Evolutionary conservation across 2,797 vertebrate genomes (phyloP).

Genomic region (Amazonetta brasiliensis): DNA sequence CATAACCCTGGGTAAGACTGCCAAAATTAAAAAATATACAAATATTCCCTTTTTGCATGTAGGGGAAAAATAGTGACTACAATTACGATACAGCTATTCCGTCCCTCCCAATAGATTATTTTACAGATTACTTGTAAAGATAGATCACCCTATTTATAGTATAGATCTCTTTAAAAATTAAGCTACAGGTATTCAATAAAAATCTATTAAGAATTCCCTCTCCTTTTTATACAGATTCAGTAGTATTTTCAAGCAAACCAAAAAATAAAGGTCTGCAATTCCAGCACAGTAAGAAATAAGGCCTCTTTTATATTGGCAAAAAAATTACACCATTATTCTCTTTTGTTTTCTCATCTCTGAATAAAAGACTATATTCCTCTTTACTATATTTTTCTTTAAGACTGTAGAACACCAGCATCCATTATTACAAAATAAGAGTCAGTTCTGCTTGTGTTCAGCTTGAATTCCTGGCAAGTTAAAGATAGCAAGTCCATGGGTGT

Average conservation of each 20-base stretch:
- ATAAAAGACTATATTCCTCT: conserved; percentile 83
- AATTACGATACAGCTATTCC: conserved; percentile 68
- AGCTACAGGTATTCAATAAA: conserved; percentile 83
- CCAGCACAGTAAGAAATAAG: conserved; percentile 95
- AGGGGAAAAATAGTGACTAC: conserved; percentile 74
- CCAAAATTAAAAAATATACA: conserved; percentile 79
- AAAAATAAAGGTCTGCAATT: conserved; percentile 81
- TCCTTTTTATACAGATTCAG: conserved; percentile 93
- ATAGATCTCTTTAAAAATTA: conserved; percentile 86
- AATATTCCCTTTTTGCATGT: conserved; percentile 76
- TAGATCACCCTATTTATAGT: conserved; percentile 84
- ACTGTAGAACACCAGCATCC: conserved; percentile 78
- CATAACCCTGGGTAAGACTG: conserved; percentile 87
- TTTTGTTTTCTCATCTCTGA: conserved; percentile 78
- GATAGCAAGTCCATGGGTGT: conserved; percentile 16
- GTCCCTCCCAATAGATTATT: conserved; percentile 77
- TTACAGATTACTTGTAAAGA: conserved; percentile 83
- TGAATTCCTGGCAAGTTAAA: conserved; percentile 39
- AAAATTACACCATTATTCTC: conserved; percentile 80
- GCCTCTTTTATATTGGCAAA: conserved; percentile 93
- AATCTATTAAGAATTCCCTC: conserved; percentile 82
- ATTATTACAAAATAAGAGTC: conserved; percentile 67
- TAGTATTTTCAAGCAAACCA: conserved; percentile 91
- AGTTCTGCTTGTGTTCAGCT: conserved; percentile 60
- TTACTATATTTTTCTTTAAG: conserved; percentile 49